Evolutionary conservation across 2,888 invertebrate genomes (phyloP).

Genomic region (Eustalomyia histrio): DNA sequence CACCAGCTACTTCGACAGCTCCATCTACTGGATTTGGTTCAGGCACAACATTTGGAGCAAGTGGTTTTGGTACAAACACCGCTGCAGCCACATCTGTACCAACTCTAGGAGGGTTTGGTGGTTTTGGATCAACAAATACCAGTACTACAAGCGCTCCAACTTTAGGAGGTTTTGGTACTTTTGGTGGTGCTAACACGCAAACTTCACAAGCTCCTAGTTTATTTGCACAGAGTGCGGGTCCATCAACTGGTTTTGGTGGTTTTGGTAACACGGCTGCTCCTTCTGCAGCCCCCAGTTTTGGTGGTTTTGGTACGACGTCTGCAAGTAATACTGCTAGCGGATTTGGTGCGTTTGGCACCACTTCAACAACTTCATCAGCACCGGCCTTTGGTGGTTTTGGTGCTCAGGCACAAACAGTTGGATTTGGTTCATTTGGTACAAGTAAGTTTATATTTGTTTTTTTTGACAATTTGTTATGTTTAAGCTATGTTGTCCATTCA

Average conservation of each 20-base stretch:
- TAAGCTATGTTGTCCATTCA: no score
- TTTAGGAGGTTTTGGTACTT: slow-evolving; percentile 78
- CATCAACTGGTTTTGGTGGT: slow-evolving; percentile 69
- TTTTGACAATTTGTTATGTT: no score
- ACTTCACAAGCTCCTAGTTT: slow-evolving; percentile 69
- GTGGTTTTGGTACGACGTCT: slow-evolving; percentile 78
- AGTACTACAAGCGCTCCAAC: slow-evolving; percentile 67
- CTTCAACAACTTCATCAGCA: slow-evolving; percentile 77
- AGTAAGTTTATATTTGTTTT: slow-evolving; percentile 41
- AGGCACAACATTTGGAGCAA: slow-evolving; percentile 70
- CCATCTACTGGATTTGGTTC: slow-evolving; percentile 54
- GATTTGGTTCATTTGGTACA: slow-evolving; percentile 79
- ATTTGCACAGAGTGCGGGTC: slow-evolving; percentile 74
- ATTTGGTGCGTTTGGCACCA: slow-evolving; percentile 79
- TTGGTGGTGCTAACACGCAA: slow-evolving; percentile 37
- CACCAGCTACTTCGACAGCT: slow-evolving; percentile 46
- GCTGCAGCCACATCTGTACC: slow-evolving; percentile 69
- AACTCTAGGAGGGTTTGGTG: slow-evolving; percentile 74
- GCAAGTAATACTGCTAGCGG: slow-evolving; percentile 65
- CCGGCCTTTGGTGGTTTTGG: slow-evolving; percentile 80
- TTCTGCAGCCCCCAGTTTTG: slow-evolving; percentile 79
- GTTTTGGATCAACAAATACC: slow-evolving; percentile 67
- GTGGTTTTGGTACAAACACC: slow-evolving; percentile 69
- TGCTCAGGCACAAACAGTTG: slow-evolving; percentile 76
- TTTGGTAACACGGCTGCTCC: slow-evolving; percentile 74